These are phyloP conservation scores for Enteromius afrohamiltoni DNA, from an alignment of 2,797 vertebrate species.

Conservation along the genomic window DNA sequence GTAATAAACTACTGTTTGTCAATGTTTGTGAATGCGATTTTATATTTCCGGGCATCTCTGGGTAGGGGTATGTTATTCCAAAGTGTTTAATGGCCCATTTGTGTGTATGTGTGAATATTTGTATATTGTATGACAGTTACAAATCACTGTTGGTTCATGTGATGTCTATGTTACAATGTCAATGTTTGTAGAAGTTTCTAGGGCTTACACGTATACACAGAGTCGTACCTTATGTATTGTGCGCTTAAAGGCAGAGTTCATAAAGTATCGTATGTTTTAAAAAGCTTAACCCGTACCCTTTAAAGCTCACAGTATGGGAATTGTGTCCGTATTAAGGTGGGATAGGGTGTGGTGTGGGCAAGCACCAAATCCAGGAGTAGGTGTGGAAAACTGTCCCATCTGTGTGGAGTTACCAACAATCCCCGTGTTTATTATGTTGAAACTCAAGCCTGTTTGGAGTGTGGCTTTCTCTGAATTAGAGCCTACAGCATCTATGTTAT, in stretches of 20 bases:
- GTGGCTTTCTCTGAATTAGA: conserved; percentile 68
- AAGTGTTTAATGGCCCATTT: conserved; percentile 60
- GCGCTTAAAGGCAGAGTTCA: conserved; percentile 37
- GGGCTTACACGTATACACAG: neutral
- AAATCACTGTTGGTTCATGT: conserved; percentile 4
- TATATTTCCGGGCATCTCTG: conserved; percentile 41
- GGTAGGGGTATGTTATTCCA: conserved; percentile 58
- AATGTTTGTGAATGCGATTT: conserved; percentile 61
- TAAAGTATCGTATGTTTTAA: conserved; percentile 56
- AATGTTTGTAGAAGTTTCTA: conserved; percentile 30
- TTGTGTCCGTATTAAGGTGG: conserved; percentile 43
- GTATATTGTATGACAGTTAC: conserved; percentile 9
- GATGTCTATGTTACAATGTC: conserved; percentile 20
- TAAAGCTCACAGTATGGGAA: conserved; percentile 42
- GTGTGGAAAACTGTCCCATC: conserved; percentile 75
- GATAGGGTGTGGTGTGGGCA: conserved; percentile 70
- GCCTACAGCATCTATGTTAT: conserved; percentile 63
- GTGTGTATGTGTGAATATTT: conserved; percentile 15
- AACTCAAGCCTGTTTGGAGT: conserved; percentile 67
- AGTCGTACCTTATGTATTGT: conserved; percentile 18
- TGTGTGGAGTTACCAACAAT: conserved; percentile 75
- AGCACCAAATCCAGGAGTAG: conserved; percentile 75
- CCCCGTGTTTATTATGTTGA: conserved; percentile 78
- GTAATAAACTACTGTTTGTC: conserved; percentile 47
- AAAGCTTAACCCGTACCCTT: conserved; percentile 46